Evolutionary conservation across 2,888 invertebrate species (phyloP).

Genomic region (Yponomeuta malinellus): DNA sequence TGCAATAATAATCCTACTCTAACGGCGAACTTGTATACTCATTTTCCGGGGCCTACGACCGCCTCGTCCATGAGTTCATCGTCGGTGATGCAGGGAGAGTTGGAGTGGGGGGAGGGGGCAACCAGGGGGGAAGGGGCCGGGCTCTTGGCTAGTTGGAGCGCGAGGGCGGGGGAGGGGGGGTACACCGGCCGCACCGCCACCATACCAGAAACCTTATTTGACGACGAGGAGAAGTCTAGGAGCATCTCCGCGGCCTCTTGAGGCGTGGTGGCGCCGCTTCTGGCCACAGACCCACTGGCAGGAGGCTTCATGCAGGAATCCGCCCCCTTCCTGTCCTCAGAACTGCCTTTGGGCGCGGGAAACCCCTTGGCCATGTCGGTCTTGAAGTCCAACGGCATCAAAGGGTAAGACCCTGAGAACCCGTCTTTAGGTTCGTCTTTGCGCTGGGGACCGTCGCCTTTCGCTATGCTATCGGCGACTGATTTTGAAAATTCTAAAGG

Average conservation of each 20-base stretch:
- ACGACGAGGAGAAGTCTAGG: conserved; percentile 78
- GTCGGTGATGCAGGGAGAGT: conserved; percentile 89
- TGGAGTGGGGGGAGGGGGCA: conserved; percentile 80
- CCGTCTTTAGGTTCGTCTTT: conserved; percentile 61
- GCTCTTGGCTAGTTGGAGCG: conserved; percentile 85
- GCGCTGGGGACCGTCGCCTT: conserved; percentile 53
- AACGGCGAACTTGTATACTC: conserved; percentile 32
- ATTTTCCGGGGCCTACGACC: conserved; percentile 85
- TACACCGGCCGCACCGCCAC: conserved; percentile 75
- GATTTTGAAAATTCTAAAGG: conserved; percentile 57
- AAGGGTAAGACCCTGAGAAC: conserved; percentile 48
- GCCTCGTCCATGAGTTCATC: conserved; percentile 95
- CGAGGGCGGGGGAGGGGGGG: conserved; percentile 80
- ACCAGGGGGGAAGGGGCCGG: conserved; percentile 83
- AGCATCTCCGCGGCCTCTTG: conserved; percentile 80
- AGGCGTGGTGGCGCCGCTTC: conserved; percentile 65
- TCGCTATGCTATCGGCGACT: conserved; percentile 55
- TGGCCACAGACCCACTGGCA: conserved; percentile 56
- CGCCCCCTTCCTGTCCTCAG: conserved; percentile 65
- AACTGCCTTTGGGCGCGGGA: conserved; percentile 60
- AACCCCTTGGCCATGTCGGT: conserved; percentile 67
- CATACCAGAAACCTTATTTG: conserved; percentile 72
- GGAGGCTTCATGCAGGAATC: conserved; percentile 69
- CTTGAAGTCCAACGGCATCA: conserved; percentile 64
- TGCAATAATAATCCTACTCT: background rate